Evolutionary conservation across 2,888 invertebrate genomes (phyloP), one percentile per base, ranked within the genome.

Genomic region (Dryococelus australis): DNA sequence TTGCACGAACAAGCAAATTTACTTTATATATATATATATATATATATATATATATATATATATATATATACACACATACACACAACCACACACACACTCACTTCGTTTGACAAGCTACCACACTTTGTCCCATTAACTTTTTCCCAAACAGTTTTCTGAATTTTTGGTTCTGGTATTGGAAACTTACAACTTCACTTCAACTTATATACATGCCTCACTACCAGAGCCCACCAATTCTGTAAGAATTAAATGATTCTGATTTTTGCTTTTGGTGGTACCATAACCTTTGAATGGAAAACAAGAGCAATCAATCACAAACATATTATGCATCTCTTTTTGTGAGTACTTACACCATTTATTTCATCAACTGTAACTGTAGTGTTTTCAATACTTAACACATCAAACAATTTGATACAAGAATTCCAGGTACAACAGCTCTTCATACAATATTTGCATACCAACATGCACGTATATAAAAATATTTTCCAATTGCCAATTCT

Each of bases 301-400:
- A 65, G 65, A 20, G n/a, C 65, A 85, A 20, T 35, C 43, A 43
- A 85, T 43, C n/a, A 85, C 43, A 43, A 85, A 43, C 47, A 85
- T 85, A 43, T 85, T 85, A 43, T n/a, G 85, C 12, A 35, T 85
- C 27, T 47, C 43, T 85, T 85, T 53, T 9, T 26, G 27, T 43
- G 43, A 85, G 43, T 26, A 85, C 47, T 53, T 26, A 85, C 85
- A 85, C 85, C 85, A 85, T 26, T 26, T 35, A 4, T 85, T 53
- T 26, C 27, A 10, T 35, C 85, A 13, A 85, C 26, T 43, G 28
- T 85, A 53, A 85, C 85, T 35, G 85, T 5, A 35, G 85, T 35
- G 28, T 85, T 85, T 24, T 85, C 43, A 35, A 43, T 53, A 28
- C 85, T 43, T 24, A 65, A 65, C 24, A 20, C 65, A n/a, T n/a